Evolutionary conservation across 2,888 invertebrate genomes (phyloP).

Genomic region (Phengaris alcon): DNA sequence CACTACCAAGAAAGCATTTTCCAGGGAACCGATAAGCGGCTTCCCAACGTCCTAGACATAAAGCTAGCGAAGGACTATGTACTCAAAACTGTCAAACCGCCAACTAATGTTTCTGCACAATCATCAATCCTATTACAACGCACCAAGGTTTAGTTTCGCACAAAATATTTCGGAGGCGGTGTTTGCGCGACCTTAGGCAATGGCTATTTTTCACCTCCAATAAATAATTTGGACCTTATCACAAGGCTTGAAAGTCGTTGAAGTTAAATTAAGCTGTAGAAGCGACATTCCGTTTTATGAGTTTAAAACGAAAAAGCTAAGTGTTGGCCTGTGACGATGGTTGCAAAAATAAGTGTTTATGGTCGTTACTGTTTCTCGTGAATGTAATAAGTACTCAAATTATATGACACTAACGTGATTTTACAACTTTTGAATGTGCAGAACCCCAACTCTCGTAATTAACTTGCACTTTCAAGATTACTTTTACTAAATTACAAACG

Average conservation of each 20-base stretch:
- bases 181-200: not conserved
- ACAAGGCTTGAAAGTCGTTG: slow-evolving; percentile 17
- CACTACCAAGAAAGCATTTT: slow-evolving; percentile 62
- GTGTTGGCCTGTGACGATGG: slow-evolving; percentile 52
- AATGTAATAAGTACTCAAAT: slow-evolving; percentile 7
- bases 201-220: slow-evolving; percentile 4
- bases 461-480: no score
- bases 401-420: not conserved
- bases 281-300: slow-evolving; percentile 50
- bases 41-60: slow-evolving; percentile 62
- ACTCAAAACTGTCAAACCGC: slow-evolving; percentile 54
- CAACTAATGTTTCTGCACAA: not conserved
- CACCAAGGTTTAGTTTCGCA: not conserved
- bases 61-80: slow-evolving; percentile 65
- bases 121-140: not conserved
- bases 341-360: slow-evolving; percentile 50
- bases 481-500: no score
- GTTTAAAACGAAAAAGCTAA: slow-evolving; percentile 56
- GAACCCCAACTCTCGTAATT: not conserved
- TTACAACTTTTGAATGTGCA: not conserved
- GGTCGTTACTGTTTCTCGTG: slow-evolving; percentile 39
- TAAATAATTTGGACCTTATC: slow-evolving; percentile 45
- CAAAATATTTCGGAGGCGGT: not conserved
- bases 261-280: slow-evolving; percentile 36
- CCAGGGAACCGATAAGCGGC: slow-evolving; percentile 67